Evolutionary conservation across 2,113 vertebrate genomes (phyloP).

Genomic region (Struthio camelus): DNA sequence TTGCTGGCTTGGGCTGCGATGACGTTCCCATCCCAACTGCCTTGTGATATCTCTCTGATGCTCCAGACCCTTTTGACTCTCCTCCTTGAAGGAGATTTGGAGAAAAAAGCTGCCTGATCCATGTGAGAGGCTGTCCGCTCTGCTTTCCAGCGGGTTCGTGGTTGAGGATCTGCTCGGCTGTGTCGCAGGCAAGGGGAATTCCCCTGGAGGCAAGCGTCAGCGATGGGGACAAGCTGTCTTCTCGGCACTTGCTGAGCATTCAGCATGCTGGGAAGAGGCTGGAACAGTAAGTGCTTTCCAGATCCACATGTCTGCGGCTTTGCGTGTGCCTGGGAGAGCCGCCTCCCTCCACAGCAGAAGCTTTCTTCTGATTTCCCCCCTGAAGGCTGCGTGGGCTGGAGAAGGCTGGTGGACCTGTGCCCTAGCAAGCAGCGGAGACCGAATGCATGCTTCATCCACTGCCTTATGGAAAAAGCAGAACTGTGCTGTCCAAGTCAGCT

Average conservation of each 20-base stretch:
- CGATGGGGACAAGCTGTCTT: not conserved
- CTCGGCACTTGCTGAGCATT: rapidly evolving
- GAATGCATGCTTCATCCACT: not conserved
- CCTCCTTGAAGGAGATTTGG: not conserved
- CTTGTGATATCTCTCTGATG: not conserved
- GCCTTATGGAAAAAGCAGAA: rapidly evolving
- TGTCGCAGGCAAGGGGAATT: not conserved
- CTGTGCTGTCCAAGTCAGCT: not conserved
- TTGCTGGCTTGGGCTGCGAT: not conserved
- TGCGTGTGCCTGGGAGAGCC: not conserved
- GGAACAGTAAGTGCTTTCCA: not conserved
- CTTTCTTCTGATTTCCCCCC: not conserved
- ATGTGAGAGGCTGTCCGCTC: not conserved
- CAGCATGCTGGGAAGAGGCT: rapidly evolving
- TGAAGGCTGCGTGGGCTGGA: not conserved
- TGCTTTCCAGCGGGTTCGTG: not conserved
- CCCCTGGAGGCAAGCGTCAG: too few relatives aligned
- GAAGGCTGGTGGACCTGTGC: not conserved
- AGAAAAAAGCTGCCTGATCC: not conserved
- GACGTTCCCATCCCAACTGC: not conserved
- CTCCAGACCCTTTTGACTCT: not conserved
- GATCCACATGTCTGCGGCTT: not conserved
- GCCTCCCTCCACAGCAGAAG: not conserved
- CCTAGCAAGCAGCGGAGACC: rapidly evolving
- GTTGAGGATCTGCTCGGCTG: not conserved